A percentile compares a stretch with the other conserved stretches of the same genome.
These are phyloP conservation scores for Brotula barbata DNA, from an alignment of 2,797 vertebrate genomes.

Conservation along the genomic window DNA sequence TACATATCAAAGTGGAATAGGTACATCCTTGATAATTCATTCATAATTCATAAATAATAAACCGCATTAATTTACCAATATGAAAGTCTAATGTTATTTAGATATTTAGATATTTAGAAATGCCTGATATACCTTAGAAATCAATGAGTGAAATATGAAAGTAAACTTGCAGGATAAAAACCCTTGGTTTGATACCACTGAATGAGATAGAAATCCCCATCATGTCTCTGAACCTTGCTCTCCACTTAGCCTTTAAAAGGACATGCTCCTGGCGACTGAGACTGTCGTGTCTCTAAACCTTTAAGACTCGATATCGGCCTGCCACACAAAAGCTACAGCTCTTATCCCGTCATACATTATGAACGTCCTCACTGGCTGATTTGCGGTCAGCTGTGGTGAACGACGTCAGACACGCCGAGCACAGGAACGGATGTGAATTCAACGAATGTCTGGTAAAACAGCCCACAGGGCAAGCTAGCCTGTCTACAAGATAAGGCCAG, in stretches of 20 bases:
- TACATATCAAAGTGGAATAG: background rate
- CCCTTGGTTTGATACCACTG: background rate
- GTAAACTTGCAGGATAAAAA: background rate
- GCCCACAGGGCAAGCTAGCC: slow-evolving; percentile 55
- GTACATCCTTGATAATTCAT: background rate
- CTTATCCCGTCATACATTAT: slow-evolving; percentile 51
- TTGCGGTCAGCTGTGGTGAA: slow-evolving; percentile 52
- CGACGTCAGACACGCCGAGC: slow-evolving; percentile 45
- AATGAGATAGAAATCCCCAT: slow-evolving; percentile 8
- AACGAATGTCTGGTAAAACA: slow-evolving; percentile 62
- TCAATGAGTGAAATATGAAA: slow-evolving; percentile 11
- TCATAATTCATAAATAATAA: no score
- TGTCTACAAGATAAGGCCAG: slow-evolving; percentile 56
- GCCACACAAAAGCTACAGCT: slow-evolving; percentile 36
- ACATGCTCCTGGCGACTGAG: slow-evolving; percentile 39
- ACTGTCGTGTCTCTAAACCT: slow-evolving; percentile 52
- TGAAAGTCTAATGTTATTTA: slow-evolving; percentile 15
- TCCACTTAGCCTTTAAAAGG: slow-evolving; percentile 38
- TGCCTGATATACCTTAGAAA: slow-evolving; percentile 1
- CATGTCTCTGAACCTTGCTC: slow-evolving; percentile 25
- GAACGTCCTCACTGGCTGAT: slow-evolving; percentile 57
- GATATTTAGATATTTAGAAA: background rate
- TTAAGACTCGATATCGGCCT: slow-evolving; percentile 41
- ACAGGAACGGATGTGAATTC: slow-evolving; percentile 57
- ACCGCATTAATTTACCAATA: no score